phyloP scores from a whole-genome alignment of 2,888 invertebrate species.

The Andrena camellia region DNA sequence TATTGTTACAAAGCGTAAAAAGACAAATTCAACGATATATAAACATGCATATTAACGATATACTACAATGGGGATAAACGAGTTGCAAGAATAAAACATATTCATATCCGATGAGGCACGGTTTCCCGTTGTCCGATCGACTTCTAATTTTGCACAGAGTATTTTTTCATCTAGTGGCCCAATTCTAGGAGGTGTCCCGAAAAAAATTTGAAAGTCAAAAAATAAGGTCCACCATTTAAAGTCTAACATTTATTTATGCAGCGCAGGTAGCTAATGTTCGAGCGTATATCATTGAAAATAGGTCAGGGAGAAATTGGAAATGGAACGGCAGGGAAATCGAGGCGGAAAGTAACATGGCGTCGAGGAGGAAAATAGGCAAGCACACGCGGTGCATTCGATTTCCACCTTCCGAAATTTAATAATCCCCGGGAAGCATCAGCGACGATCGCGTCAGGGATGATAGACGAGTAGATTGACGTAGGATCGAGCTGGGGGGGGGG shows the following conservation, averaged over 20 bases:
- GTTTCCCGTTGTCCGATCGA: too few relatives aligned
- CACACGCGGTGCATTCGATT: constrained; percentile 70
- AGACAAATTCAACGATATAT: too few relatives aligned
- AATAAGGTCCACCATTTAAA: not conserved
- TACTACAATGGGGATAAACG: too few relatives aligned
- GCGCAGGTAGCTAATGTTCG: not conserved
- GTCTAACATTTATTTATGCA: not conserved
- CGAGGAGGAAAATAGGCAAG: constrained; percentile 50
- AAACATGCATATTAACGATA: too few relatives aligned
- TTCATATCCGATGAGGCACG: too few relatives aligned
- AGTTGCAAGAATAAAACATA: too few relatives aligned
- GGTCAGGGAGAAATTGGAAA: constrained; percentile 41
- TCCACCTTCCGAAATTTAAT: constrained; percentile 73
- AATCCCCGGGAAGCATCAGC: constrained; percentile 69
- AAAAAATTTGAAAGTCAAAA: not conserved
- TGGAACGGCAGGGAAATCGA: constrained; percentile 12
- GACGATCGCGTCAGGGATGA: constrained; percentile 51
- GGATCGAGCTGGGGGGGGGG: constrained; percentile 14
- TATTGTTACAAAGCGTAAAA: too few relatives aligned
- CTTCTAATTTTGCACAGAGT: too few relatives aligned
- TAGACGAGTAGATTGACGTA: constrained; percentile 52
- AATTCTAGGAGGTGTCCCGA: too few relatives aligned
- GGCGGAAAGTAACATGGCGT: constrained; percentile 20
- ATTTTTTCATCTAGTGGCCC: too few relatives aligned
- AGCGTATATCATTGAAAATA: constrained; percentile 24